phyloP scores from a whole-genome alignment of 2,113 vertebrate genomes.

The Rhinoptilus africanus region DNA sequence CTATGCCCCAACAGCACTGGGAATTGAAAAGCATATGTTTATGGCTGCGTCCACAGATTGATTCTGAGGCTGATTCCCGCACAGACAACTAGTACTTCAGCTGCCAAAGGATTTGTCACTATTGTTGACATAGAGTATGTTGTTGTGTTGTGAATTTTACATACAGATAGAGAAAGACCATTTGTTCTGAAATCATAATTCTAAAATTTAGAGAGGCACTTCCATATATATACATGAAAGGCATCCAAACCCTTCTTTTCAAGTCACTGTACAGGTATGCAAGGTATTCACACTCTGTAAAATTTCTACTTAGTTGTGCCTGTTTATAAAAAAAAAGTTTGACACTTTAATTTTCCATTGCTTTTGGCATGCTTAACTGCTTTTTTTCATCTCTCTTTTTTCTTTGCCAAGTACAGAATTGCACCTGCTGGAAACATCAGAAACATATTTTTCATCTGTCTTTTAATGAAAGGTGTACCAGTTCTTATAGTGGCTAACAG shows the following conservation, averaged over 20 bases:
- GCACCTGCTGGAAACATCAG: background rate
- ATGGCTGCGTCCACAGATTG: background rate
- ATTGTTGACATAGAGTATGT: background rate
- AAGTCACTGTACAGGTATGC: background rate
- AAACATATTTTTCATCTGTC: background rate
- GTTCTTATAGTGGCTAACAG: background rate
- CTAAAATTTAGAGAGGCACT: background rate
- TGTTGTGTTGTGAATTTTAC: background rate
- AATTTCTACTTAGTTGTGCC: background rate
- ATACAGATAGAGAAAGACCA: background rate
- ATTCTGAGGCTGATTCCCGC: background rate
- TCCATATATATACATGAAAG: background rate
- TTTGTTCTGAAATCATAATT: background rate
- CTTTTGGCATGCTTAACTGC: background rate
- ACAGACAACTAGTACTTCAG: background rate
- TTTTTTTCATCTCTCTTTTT: background rate
- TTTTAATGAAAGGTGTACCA: background rate
- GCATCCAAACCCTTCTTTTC: background rate
- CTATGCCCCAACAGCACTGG: background rate
- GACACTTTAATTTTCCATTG: background rate
- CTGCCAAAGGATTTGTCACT: background rate
- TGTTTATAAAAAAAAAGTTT: background rate
- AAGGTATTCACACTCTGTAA: background rate
- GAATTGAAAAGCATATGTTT: background rate
- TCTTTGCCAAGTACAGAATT: conserved; percentile 2